Conservation (phyloP, 2,797 vertebrate genomes). For the Antennarius maculatus region DNA sequence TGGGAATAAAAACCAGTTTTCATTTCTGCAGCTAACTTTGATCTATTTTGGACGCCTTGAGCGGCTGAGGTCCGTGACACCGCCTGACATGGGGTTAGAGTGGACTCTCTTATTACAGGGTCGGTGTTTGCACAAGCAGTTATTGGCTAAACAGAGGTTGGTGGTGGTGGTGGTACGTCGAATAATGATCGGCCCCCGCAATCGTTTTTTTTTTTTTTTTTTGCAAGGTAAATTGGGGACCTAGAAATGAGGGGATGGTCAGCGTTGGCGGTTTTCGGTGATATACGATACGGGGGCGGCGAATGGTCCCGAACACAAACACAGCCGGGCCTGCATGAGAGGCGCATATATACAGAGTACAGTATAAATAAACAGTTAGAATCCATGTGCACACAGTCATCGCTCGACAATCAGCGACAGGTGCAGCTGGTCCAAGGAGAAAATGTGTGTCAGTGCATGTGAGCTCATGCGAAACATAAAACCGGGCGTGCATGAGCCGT, state of each 20-base stretch:
- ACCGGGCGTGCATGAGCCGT: slow-evolving; percentile 41
- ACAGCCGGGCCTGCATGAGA: slow-evolving; percentile 2
- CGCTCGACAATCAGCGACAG: slow-evolving; percentile 63
- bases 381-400: slow-evolving; percentile 35
- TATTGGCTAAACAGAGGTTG: slow-evolving; percentile 72
- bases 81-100: slow-evolving; percentile 59
- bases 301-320: slow-evolving; percentile 23
- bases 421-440: slow-evolving; percentile 49
- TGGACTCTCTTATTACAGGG: slow-evolving; percentile 71
- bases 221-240: slow-evolving; percentile 64
- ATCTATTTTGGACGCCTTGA: slow-evolving; percentile 62
- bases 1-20: slow-evolving; percentile 44
- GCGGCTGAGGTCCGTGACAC: slow-evolving; percentile 55
- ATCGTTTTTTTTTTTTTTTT: slow-evolving; percentile 38
- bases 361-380: background rate
- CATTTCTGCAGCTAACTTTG: slow-evolving; percentile 51
- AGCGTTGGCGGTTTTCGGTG: slow-evolving; percentile 46
- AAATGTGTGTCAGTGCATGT: slow-evolving; percentile 9
- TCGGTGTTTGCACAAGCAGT: slow-evolving; percentile 52
- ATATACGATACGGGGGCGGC: slow-evolving; percentile 48
- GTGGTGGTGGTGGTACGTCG: slow-evolving; percentile 52
- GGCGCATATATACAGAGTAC: background rate
- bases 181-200: slow-evolving; percentile 68
- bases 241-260: slow-evolving; percentile 60
- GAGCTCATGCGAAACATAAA: slow-evolving; percentile 50